These are phyloP conservation scores for Seriola aureovittata DNA, from an alignment of 2,113 vertebrate species.

Conservation along the genomic window DNA sequence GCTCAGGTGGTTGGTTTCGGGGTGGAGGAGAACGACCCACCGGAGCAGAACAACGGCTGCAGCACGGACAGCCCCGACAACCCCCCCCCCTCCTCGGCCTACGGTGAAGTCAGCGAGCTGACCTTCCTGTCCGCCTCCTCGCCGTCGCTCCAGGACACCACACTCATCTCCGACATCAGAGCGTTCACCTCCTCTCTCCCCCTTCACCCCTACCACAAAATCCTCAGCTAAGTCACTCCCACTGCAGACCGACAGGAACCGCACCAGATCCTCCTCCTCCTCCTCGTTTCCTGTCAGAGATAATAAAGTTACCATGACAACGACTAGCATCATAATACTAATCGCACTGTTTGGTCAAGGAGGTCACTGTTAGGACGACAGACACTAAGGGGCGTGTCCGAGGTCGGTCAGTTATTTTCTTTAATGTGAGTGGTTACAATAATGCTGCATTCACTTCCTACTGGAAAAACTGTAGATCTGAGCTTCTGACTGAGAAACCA, in stretches of 20 bases:
- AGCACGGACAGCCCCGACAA: conserved; percentile 41
- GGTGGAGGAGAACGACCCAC: conserved; percentile 84
- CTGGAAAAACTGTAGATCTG: not conserved
- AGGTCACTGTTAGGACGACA: not conserved
- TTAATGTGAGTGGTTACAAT: conserved; percentile 1
- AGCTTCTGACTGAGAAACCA: not conserved
- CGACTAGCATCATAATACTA: not conserved
- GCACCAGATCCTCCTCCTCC: no score
- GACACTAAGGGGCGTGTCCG: not conserved
- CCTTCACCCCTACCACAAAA: conserved; percentile 95
- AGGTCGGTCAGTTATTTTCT: not conserved
- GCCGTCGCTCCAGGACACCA: conserved; percentile 77
- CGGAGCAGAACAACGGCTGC: conserved; percentile 57
- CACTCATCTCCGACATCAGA: conserved; percentile 90
- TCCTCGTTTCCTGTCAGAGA: not conserved
- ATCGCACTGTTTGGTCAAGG: not conserved
- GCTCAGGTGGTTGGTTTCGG: conserved; percentile 94
- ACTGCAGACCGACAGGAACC: not conserved
- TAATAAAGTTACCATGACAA: conserved; percentile 23
- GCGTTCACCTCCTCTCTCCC: conserved; percentile 90
- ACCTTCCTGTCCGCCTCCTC: conserved; percentile 87
- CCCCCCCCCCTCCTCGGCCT: conserved; percentile 82
- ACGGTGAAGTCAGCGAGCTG: conserved; percentile 89
- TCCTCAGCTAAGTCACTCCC: conserved; percentile 87
- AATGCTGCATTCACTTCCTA: conserved; percentile 45